These are phyloP conservation scores for Hymenochirus boettgeri DNA, from an alignment of 2,113 vertebrate genomes.

Conservation along the genomic window DNA sequence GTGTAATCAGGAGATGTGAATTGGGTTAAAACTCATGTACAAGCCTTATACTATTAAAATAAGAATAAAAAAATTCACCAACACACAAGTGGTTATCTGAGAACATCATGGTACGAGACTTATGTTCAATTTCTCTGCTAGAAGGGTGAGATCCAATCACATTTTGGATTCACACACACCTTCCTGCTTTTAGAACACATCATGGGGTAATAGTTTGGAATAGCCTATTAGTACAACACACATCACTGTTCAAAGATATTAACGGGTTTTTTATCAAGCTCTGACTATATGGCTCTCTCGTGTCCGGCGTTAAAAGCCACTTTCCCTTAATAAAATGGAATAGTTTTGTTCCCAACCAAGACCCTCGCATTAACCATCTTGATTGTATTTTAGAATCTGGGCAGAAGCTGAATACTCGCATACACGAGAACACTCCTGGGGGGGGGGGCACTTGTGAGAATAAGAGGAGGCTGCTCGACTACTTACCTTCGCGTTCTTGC, in stretches of 20 bases:
- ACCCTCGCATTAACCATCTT: constrained; percentile 46
- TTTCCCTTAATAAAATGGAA: constrained; percentile 52
- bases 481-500: background rate
- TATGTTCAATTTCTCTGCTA: constrained; percentile 45
- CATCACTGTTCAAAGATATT: constrained; percentile 43
- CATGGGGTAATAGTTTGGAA: constrained; percentile 44
- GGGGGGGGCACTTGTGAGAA: constrained; percentile 33
- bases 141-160: constrained; percentile 44
- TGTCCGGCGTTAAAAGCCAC: constrained; percentile 41
- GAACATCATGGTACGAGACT: constrained; percentile 3
- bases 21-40: too few relatives aligned
- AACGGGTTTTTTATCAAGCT: constrained; percentile 40
- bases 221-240: constrained; percentile 46
- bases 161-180: constrained; percentile 42
- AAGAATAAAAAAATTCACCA: too few relatives aligned
- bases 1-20: too few relatives aligned
- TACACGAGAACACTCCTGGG: constrained; percentile 40
- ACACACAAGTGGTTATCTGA: too few relatives aligned
- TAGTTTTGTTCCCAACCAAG: constrained; percentile 49
- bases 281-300: constrained; percentile 42
- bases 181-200: constrained; percentile 43
- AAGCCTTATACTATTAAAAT: too few relatives aligned
- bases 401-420: constrained; percentile 33
- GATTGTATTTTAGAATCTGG: constrained; percentile 48
- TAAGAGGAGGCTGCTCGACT: background rate